Percentiles rank a stretch among this genome's conserved stretches.
phyloP scores from a whole-genome alignment of 2,888 invertebrate species.

The Hydroisotoma schaefferi region DNA sequence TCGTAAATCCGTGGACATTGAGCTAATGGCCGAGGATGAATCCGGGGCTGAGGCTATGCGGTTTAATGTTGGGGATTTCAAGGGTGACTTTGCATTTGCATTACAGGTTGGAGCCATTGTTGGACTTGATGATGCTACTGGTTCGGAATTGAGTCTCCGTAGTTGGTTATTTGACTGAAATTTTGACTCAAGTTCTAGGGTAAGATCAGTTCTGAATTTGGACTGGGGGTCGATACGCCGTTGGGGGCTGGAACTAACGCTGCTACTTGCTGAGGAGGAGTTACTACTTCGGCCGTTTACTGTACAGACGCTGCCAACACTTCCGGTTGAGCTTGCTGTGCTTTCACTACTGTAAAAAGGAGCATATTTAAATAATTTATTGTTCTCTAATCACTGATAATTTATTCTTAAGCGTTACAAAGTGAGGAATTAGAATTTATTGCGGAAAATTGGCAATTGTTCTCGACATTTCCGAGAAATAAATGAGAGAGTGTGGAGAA shows the following conservation, averaged over 20 bases:
- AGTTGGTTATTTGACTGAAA: too few relatives aligned
- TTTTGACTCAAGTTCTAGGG: conserved; percentile 29
- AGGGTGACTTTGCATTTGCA: too few relatives aligned
- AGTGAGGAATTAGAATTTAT: too few relatives aligned
- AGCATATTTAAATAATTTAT: too few relatives aligned
- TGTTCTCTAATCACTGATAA: too few relatives aligned
- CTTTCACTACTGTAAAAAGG: conserved; percentile 27
- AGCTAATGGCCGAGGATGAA: conserved; percentile 4
- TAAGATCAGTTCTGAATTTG: conserved; percentile 31
- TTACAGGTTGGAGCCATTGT: conserved; percentile 2
- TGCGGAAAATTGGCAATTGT: too few relatives aligned
- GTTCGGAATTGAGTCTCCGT: too few relatives aligned
- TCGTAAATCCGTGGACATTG: conserved; percentile 36
- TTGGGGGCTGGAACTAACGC: not conserved
- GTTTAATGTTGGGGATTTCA: not conserved
- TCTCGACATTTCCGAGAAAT: too few relatives aligned
- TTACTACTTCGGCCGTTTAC: conserved; percentile 23
- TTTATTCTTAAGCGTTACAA: too few relatives aligned
- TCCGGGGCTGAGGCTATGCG: not conserved
- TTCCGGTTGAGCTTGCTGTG: conserved; percentile 33
- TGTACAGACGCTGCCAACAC: conserved; percentile 40
- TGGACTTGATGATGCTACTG: conserved; percentile 10
- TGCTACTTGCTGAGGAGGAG: conserved; percentile 5
- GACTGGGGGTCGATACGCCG: not conserved
- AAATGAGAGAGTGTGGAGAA: too few relatives aligned